Conservation (phyloP, 92 coral and sea anemone species). For the Porites evermanni region DNA sequence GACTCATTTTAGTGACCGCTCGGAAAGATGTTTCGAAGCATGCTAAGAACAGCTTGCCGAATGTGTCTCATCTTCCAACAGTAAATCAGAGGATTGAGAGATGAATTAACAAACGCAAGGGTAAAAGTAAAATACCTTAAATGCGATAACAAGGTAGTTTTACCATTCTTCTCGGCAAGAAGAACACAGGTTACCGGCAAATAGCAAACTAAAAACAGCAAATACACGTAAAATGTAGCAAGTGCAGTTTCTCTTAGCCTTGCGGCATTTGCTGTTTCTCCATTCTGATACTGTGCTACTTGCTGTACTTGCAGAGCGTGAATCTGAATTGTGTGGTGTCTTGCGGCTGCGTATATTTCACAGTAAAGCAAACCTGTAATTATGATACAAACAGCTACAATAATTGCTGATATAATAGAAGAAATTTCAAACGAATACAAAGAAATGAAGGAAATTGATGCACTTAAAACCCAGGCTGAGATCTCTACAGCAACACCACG, state of each 20-base stretch:
- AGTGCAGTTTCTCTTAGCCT: background rate
- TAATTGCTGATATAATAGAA: background rate
- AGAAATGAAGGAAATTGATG: background rate
- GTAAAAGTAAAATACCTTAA: background rate
- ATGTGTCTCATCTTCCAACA: conserved; percentile 28
- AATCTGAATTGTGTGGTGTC: conserved; percentile 12
- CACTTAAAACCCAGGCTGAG: conserved; percentile 6
- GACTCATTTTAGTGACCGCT: background rate
- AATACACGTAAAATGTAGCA: conserved; percentile 6
- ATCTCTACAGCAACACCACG: background rate
- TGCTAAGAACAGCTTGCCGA: background rate
- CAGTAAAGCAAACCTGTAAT: background rate
- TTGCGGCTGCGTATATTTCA: background rate
- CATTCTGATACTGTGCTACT: background rate
- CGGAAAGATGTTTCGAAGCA: background rate
- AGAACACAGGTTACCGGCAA: background rate
- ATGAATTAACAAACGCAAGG: background rate
- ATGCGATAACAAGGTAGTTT: background rate
- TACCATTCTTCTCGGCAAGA: too few species aligned
- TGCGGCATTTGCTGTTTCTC: background rate
- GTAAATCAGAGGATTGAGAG: conserved; percentile 13
- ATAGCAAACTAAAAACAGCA: conserved; percentile 12
- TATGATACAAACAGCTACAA: background rate
- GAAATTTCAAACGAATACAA: background rate
- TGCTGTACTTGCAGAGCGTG: background rate